Conservation (phyloP, 2,888 invertebrate species). For the Thumatha senex region DNA sequence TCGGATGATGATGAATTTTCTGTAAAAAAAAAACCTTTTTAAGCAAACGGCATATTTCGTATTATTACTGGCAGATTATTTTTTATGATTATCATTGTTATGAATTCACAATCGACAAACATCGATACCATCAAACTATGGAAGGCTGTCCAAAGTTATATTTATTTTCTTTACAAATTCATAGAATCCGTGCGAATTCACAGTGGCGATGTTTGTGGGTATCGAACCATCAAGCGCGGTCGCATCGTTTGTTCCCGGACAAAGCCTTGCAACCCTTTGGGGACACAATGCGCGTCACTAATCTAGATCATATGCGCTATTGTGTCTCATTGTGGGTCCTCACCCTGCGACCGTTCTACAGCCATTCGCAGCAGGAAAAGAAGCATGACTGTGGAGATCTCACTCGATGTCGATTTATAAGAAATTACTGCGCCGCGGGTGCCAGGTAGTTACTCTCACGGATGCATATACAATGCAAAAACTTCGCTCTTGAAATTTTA, state of each 20-base stretch:
- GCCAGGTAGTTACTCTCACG: slow-evolving; percentile 80
- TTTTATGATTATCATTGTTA: slow-evolving; percentile 51
- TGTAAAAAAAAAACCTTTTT: no score
- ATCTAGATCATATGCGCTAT: slow-evolving; percentile 81
- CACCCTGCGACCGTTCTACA: slow-evolving; percentile 38
- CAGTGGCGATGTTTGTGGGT: slow-evolving; percentile 76
- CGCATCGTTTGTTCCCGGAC: slow-evolving; percentile 61
- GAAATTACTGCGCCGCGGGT: slow-evolving; percentile 74
- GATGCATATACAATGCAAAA: slow-evolving; percentile 65
- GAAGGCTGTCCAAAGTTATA: slow-evolving; percentile 81
- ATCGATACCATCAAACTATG: slow-evolving; percentile 73
- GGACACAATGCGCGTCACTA: slow-evolving; percentile 81
- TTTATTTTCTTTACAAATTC: slow-evolving; percentile 83
- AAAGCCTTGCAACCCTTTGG: slow-evolving; percentile 78
- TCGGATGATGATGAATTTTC: no score
- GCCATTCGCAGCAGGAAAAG: slow-evolving; percentile 51
- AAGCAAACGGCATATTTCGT: slow-evolving; percentile 12
- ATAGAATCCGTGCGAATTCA: slow-evolving; percentile 77
- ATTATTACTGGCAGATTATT: slow-evolving; percentile 36
- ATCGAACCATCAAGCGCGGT: slow-evolving; percentile 58
- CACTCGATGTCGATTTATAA: slow-evolving; percentile 82
- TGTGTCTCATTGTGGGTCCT: slow-evolving; percentile 62
- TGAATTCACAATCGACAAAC: slow-evolving; percentile 70
- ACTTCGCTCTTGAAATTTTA: slow-evolving; percentile 61
- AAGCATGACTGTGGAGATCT: slow-evolving; percentile 69